Evolutionary conservation across 2,113 vertebrate species (phyloP), one percentile per base, ranked within the genome.

Genomic region (Brachyhypopomus gauderio): DNA sequence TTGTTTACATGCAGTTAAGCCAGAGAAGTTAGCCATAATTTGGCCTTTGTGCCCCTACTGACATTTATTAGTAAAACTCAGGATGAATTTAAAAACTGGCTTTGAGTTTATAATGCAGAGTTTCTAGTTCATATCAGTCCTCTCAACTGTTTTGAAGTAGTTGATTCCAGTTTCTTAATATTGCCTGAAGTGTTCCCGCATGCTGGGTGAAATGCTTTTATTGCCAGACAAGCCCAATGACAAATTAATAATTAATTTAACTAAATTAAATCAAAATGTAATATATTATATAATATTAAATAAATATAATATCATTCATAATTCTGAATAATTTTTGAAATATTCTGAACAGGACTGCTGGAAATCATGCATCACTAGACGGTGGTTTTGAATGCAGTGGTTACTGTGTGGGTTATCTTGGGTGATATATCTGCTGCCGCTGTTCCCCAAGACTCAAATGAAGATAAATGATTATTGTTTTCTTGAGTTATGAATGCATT

Each of bases 401-500:
- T 52, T 52, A 60, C 19, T 66, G 63, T 4, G 63, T 16, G 64
- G 34, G 11, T 12, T 9, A 67, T 14, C 41, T 41, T 41, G 41
- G 12, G 45, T 52, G 20, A 19, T 38, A 30, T n/a, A 20, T 60
- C 20, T 70, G 12, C 66, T n/a, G 20, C 34, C 0, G 4, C 9
- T 38, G 4, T 60, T 22, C n/a, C 19, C 58, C 1, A 2, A 12
- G 45, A 52, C 45, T 60, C 19, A 20, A n/a, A n/a, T 20, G 52
- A 27, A 36, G 4, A 52, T 64, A 41, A 9, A 23, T 52, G 45
- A 62, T 3, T 17, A 5, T 3, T 14, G 20, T n/a, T 48, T 5
- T 72, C 45, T 27, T 30, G 22, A 73, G 36, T 76, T 22, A 63
- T 23, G 36, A 11, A 27, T 55, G 56, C 45, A 52, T 71, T 75